phyloP scores from a whole-genome alignment of 2,888 invertebrate genomes.

The Miltochrista miniata region DNA sequence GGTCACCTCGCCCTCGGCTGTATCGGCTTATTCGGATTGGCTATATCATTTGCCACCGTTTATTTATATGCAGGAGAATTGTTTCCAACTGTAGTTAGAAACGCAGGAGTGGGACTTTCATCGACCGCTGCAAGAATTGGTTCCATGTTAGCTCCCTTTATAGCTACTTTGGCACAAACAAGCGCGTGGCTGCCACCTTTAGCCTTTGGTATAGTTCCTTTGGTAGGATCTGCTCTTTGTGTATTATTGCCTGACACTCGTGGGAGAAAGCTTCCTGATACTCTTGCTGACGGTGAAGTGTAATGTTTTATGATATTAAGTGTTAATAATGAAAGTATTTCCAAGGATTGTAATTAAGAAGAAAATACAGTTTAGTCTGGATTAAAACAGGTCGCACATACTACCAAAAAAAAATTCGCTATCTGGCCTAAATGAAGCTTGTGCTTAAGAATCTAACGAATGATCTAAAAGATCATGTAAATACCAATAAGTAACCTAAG shows the following conservation, averaged over 20 bases:
- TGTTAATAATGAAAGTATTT: background rate
- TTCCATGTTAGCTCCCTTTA: slow-evolving; percentile 92
- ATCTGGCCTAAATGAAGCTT: too few relatives aligned
- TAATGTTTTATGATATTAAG: slow-evolving; percentile 20
- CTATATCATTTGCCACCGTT: slow-evolving; percentile 92
- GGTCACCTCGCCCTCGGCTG: slow-evolving; percentile 86
- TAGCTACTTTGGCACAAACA: slow-evolving; percentile 86
- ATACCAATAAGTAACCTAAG: too few relatives aligned
- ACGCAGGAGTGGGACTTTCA: slow-evolving; percentile 92
- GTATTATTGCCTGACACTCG: slow-evolving; percentile 90
- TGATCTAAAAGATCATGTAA: too few relatives aligned
- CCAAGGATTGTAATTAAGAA: too few relatives aligned
- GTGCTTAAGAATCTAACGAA: too few relatives aligned
- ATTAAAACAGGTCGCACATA: too few relatives aligned
- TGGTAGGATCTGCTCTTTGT: slow-evolving; percentile 87
- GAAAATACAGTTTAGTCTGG: too few relatives aligned
- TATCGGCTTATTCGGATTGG: slow-evolving; percentile 91
- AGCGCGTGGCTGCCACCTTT: slow-evolving; percentile 87
- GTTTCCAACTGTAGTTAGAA: slow-evolving; percentile 94
- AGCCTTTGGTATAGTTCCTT: slow-evolving; percentile 88
- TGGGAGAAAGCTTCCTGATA: slow-evolving; percentile 90
- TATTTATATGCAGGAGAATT: slow-evolving; percentile 95
- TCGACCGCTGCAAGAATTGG: slow-evolving; percentile 94
- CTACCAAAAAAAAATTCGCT: too few relatives aligned
- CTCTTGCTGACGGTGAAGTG: slow-evolving; percentile 90